Evolutionary conservation across 1,140 invertebrate genomes (phyloP).

Genomic region (Drosophila teissieri): DNA sequence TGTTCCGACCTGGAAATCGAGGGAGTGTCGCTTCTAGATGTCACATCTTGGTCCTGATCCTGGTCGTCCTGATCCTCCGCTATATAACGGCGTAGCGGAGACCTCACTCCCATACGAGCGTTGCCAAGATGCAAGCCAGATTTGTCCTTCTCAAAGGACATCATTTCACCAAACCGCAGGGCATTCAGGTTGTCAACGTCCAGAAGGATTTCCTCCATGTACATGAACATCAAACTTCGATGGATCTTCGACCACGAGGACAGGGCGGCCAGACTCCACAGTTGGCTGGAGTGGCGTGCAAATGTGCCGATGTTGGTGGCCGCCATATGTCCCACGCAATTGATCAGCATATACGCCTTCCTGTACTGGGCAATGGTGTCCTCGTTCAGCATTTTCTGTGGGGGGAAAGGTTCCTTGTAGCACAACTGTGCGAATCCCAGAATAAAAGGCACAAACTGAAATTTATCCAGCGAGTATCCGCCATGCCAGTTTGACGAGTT

Average conservation of each 20-base stretch:
- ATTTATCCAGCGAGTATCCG: constrained; percentile 58
- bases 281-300: constrained; percentile 50
- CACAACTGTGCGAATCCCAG: constrained; percentile 63
- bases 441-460: constrained; percentile 58
- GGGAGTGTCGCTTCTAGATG: background rate
- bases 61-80: background rate
- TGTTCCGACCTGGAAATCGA: background rate
- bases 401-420: constrained; percentile 44
- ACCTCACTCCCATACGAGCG: constrained; percentile 28
- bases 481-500: constrained; percentile 30
- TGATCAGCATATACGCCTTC: constrained; percentile 28
- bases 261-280: constrained; percentile 53
- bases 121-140: background rate
- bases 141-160: constrained; percentile 33
- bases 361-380: constrained; percentile 5
- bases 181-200: constrained; percentile 33
- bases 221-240: constrained; percentile 48
- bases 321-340: constrained; percentile 26
- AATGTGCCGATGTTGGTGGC: constrained; percentile 41
- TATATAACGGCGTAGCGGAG: constrained; percentile 1
- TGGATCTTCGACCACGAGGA: constrained; percentile 50
- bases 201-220: constrained; percentile 31
- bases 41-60: background rate
- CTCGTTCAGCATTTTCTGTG: constrained; percentile 40
- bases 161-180: constrained; percentile 47